Conservation (phyloP, 1,140 invertebrate species). For the Drosophila mayri region DNA sequence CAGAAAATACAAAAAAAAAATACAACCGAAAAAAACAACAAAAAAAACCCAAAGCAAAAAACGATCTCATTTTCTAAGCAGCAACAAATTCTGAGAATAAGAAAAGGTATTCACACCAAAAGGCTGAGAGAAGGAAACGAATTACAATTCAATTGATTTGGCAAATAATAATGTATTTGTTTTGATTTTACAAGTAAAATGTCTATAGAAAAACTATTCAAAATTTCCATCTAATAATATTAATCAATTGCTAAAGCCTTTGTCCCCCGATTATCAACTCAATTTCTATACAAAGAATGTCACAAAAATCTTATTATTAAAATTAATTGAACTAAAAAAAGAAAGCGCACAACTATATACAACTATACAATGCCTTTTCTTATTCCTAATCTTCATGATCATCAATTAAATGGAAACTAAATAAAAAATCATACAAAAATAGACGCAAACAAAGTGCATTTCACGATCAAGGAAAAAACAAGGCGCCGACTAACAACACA, state of each 20-base stretch:
- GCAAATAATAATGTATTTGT: constrained; percentile 56
- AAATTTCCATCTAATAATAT: constrained; percentile 16
- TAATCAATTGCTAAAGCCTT: constrained; percentile 23
- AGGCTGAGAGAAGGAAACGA: constrained; percentile 7
- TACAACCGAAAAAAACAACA: constrained; percentile 16
- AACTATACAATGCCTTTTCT: constrained; percentile 74
- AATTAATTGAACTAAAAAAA: constrained; percentile 48
- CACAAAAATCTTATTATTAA: constrained; percentile 46
- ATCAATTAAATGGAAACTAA: constrained; percentile 47
- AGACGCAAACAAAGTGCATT: constrained; percentile 44
- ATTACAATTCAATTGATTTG: constrained; percentile 57
- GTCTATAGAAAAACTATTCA: not conserved
- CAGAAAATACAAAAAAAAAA: constrained; percentile 35
- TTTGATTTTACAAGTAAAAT: constrained; percentile 14
- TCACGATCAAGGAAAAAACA: constrained; percentile 16
- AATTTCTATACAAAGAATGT: constrained; percentile 15
- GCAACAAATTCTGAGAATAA: constrained; percentile 58
- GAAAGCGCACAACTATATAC: constrained; percentile 32
- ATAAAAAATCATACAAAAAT: constrained; percentile 28
- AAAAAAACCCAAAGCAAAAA: constrained; percentile 24
- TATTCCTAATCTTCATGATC: constrained; percentile 61
- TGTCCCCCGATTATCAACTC: not conserved
- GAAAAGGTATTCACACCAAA: constrained; percentile 68
- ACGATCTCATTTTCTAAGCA: constrained; percentile 38
- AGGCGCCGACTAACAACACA: constrained; percentile 13